Conservation (phyloP, 2,797 vertebrate species). For the Cottoperca gobio region DNA sequence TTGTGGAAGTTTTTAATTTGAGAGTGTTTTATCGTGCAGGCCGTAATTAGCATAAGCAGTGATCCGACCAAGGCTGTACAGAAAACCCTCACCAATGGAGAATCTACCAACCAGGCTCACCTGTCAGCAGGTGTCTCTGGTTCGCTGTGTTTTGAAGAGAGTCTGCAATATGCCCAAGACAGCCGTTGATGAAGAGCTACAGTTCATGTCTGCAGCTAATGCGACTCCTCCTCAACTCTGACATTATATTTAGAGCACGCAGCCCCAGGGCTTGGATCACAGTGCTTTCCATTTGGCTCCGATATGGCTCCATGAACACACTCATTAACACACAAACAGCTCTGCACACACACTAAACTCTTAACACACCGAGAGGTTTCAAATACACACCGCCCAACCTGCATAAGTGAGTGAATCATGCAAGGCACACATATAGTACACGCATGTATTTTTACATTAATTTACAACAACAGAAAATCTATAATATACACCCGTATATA, state of each 20-base stretch:
- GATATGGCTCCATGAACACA: background rate
- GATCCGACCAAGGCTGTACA: too few species aligned
- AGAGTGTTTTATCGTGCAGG: too few species aligned
- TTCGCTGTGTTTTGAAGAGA: too few species aligned
- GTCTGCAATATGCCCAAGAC: too few species aligned
- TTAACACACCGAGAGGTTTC: background rate
- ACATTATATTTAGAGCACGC: conserved; percentile 24
- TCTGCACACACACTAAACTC: background rate
- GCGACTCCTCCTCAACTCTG: conserved; percentile 11
- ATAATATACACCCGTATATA: background rate
- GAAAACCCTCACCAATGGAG: too few species aligned
- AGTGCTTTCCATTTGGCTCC: background rate
- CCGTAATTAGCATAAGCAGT: too few species aligned
- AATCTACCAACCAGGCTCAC: too few species aligned
- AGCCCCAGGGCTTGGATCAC: background rate
- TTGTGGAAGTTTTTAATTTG: too few species aligned
- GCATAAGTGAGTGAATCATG: background rate
- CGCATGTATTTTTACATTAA: too few species aligned
- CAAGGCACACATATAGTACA: background rate
- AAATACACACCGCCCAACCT: background rate
- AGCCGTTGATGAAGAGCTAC: background rate
- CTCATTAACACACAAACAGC: background rate
- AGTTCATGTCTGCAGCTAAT: background rate
- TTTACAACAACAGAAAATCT: background rate
- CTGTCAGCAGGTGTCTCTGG: too few species aligned